Evolutionary conservation across 2,888 invertebrate species (phyloP), one percentile per base, ranked within the genome.

Genomic region (Xylophagus ater): DNA sequence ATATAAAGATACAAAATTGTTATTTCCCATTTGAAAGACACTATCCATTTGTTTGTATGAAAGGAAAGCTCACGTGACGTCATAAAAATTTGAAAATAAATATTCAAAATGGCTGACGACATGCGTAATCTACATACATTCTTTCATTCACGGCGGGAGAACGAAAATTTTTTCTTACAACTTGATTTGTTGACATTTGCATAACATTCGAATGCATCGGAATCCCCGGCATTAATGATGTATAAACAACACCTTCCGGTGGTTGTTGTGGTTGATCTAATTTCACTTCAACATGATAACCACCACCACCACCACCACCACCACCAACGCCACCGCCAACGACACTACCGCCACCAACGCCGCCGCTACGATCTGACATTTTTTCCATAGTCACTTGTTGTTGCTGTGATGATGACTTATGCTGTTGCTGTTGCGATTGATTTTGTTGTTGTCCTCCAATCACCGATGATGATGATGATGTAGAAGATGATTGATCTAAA

Each of bases 321-420:
- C n/a, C n/a, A n/a, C n/a, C n/a, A n/a, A n/a, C n/a, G n/a, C n/a
- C n/a, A n/a, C n/a, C n/a, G n/a, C n/a, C n/a, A n/a, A n/a, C n/a
- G n/a, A n/a, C n/a, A n/a, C n/a, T n/a, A n/a, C n/a, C n/a, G n/a
- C n/a, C n/a, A n/a, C n/a, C n/a, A n/a, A n/a, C n/a, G n/a, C n/a
- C n/a, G n/a, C n/a, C n/a, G n/a, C n/a, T n/a, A 19, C 61, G 59
- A 37, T 63, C 62, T 7, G 53, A 41, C 15, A 62, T 51, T 46
- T 64, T 64, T 31, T 64, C 64, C 60, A 64, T 61, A 7, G 62
- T 60, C 19, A 64, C 56, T 45, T 60, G 63, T 2, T 61, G 57
- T 7, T 45, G 47, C 40, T 56, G 54, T 17, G 54, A 44, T 41
- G 44, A 19, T 25, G 51, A 49, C 5, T 53, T 51, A 1, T 43